phyloP scores from a whole-genome alignment of 2,797 vertebrate species.

The Clarias pachynema region DNA sequence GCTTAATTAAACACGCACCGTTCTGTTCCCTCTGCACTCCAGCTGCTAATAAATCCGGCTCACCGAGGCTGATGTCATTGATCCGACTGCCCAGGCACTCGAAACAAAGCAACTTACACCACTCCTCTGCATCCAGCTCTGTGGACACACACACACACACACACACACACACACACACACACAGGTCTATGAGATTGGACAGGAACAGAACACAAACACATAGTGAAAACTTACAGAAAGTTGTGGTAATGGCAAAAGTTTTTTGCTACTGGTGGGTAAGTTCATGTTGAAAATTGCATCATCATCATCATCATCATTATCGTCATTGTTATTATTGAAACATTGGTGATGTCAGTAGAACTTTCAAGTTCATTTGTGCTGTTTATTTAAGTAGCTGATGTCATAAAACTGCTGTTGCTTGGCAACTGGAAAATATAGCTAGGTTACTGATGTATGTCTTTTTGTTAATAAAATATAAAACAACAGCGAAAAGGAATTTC shows the following conservation, averaged over 20 bases:
- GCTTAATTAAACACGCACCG: constrained; percentile 78
- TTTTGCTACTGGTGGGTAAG: not conserved
- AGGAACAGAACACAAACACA: not conserved
- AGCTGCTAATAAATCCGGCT: constrained; percentile 96
- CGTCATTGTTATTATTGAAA: not conserved
- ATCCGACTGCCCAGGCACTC: constrained; percentile 94
- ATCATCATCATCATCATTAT: not conserved
- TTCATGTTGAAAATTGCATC: not conserved
- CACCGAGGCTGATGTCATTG: constrained; percentile 97
- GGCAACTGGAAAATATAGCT: constrained; percentile 8
- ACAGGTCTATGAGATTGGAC: constrained; percentile 3
- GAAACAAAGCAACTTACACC: constrained; percentile 96
- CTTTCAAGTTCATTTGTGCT: not conserved
- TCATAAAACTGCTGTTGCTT: constrained; percentile 1
- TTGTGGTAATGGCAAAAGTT: not conserved
- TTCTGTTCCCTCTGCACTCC: constrained; percentile 97
- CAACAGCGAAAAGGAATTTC: no score
- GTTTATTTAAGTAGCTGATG: not conserved
- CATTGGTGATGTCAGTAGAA: not conserved
- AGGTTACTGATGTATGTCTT: not conserved
- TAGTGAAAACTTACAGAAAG: not conserved
- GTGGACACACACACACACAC: constrained; percentile 50
- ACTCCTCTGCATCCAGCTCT: constrained; percentile 98
- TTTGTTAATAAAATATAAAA: not conserved
- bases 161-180: constrained; percentile 32